Conservation (phyloP, 1,140 invertebrate genomes). For the Pogonus chalceus region DNA sequence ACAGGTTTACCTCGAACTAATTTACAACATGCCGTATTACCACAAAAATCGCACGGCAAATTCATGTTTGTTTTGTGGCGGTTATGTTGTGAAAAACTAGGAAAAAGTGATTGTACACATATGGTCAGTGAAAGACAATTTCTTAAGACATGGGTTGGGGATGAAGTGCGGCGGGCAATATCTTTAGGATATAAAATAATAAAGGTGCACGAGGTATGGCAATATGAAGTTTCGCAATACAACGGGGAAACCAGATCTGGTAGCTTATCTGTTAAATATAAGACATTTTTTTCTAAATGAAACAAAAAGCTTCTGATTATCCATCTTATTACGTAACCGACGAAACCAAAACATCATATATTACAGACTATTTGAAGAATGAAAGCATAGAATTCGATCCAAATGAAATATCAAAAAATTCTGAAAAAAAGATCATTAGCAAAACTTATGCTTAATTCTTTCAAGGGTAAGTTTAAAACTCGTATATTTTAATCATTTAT, state of each 20-base stretch:
- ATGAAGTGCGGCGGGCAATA: slow-evolving; percentile 31
- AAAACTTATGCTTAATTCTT: no score
- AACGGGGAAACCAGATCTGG: slow-evolving; percentile 7
- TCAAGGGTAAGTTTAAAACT: no score
- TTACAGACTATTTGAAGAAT: slow-evolving; percentile 26
- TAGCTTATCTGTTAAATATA: slow-evolving; percentile 27
- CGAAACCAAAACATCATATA: slow-evolving; percentile 26
- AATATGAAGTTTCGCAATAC: slow-evolving; percentile 25
- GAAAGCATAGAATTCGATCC: no score
- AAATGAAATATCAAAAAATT: no score
- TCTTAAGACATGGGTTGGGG: slow-evolving; percentile 30
- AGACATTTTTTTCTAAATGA: slow-evolving; percentile 30
- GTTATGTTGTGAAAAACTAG: slow-evolving; percentile 16
- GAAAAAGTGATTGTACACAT: slow-evolving; percentile 20
- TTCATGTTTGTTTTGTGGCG: slow-evolving; percentile 28
- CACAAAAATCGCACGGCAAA: slow-evolving; percentile 21
- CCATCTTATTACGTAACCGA: slow-evolving; percentile 22
- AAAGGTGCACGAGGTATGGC: slow-evolving; percentile 33
- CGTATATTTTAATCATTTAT: no score
- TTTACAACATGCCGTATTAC: slow-evolving; percentile 29
- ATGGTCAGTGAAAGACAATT: slow-evolving; percentile 24
- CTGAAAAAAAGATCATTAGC: no score
- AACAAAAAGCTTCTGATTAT: slow-evolving; percentile 29
- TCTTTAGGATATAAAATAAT: slow-evolving; percentile 30
- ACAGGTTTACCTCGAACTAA: slow-evolving; percentile 25